Conservation (phyloP, 2,888 invertebrate species). For the Lycocerus yunnanus region DNA sequence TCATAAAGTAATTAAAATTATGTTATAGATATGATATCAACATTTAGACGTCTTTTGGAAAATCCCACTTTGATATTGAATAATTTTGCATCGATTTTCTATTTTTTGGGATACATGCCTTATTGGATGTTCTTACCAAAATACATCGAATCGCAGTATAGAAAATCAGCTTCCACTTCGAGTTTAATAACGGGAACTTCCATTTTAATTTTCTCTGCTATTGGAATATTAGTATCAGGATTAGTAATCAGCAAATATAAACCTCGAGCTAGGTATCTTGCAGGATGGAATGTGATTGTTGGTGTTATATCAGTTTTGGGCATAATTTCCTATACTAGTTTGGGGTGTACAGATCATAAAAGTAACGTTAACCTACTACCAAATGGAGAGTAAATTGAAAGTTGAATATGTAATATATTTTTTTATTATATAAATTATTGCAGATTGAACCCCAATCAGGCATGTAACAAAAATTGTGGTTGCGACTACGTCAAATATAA, state of each 20-base stretch:
- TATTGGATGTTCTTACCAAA: slow-evolving; percentile 84
- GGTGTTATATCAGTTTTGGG: slow-evolving; percentile 67
- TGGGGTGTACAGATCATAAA: slow-evolving; percentile 69
- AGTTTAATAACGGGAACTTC: slow-evolving; percentile 75
- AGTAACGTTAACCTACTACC: slow-evolving; percentile 55
- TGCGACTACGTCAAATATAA: slow-evolving; percentile 75
- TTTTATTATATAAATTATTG: slow-evolving; percentile 16
- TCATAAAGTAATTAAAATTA: background rate
- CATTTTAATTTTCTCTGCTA: slow-evolving; percentile 70
- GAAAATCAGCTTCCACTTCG: slow-evolving; percentile 74
- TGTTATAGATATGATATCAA: slow-evolving; percentile 64
- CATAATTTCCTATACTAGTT: slow-evolving; percentile 67
- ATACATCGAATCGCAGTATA: slow-evolving; percentile 81
- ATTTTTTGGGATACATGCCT: slow-evolving; percentile 72
- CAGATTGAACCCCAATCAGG: slow-evolving; percentile 54
- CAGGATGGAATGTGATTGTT: slow-evolving; percentile 71
- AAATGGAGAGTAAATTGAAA: slow-evolving; percentile 49
- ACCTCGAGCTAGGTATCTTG: slow-evolving; percentile 68
- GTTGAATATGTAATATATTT: background rate
- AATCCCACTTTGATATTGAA: slow-evolving; percentile 75
- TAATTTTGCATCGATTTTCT: slow-evolving; percentile 74
- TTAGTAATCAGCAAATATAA: slow-evolving; percentile 68
- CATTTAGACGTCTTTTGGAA: slow-evolving; percentile 65
- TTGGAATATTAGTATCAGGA: slow-evolving; percentile 71
- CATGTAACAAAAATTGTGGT: slow-evolving; percentile 68